Evolutionary conservation across 2,113 vertebrate genomes (phyloP), one percentile per base, ranked within the genome.

Genomic region (Coreoperca whiteheadi): DNA sequence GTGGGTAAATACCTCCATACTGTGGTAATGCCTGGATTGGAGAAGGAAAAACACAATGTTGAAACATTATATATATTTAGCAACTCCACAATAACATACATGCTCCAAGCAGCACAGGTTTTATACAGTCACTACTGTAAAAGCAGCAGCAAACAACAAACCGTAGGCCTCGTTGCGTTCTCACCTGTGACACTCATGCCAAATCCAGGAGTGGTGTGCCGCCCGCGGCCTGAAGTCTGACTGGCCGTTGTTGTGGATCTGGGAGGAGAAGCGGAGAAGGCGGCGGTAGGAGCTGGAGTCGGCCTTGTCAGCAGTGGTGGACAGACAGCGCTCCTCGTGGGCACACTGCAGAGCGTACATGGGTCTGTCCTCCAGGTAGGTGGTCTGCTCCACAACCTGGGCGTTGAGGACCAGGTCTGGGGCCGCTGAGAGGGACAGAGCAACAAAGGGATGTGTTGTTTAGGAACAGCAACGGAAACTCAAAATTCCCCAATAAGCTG

Each of bases 1-100:
- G 94, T 98, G 96, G n/a, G 98, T 99, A 86, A 99, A 99, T 0
- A 99, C 97, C 70, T 99, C 98, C 96, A 99, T 99, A 87, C 98
- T 99, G 96, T 99, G 98, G 94, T 97, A 99, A 87, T 99, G 98
- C 89, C 98, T 99, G 90, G n/a, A 72, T 78, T 57, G 51, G 56
- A 86, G 30, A 71, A 76, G 41, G 6, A 16, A 28, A 81, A 59
- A 85, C 2, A 48, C n/a, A n/a, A 37, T 16, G 63, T 74, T 77
- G 8, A 75, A 37, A 54, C n/a, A 43, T 43, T 20, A 37, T 20
- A 9, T 56, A 66, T 16, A 70, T 78, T 25, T 34, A 69, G 34
- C 15, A 74, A 3, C 46, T 37, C 37, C 11, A 75, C 43, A 25
- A 16, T 66, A 59, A 56, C 25, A 43, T 7, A 50, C 60, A 41